Percentiles rank a stretch among this genome's conserved stretches.
phyloP scores from a whole-genome alignment of 2,888 invertebrate species.

The Asteroscopus sphinx region DNA sequence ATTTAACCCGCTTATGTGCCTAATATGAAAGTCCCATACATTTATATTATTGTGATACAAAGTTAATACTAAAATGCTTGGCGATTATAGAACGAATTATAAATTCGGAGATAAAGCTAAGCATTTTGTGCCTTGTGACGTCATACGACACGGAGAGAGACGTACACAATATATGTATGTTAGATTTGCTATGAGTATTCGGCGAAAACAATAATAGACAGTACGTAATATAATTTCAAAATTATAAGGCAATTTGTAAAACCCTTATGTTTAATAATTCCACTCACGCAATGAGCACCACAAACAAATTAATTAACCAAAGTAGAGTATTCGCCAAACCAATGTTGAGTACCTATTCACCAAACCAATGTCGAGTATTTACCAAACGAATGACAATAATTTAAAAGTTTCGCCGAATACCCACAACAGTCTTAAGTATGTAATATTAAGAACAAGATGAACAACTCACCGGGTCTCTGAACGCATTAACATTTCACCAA shows the following conservation, averaged over 20 bases:
- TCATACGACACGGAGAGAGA: conserved; percentile 65
- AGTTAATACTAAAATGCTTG: conserved; percentile 62
- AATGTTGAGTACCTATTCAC: too few species aligned
- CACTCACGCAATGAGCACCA: too few species aligned
- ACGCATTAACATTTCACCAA: conserved; percentile 89
- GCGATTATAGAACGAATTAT: conserved; percentile 55
- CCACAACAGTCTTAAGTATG: conserved; percentile 55
- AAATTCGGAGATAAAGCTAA: conserved; percentile 58
- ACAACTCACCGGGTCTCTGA: conserved; percentile 87
- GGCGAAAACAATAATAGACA: too few species aligned
- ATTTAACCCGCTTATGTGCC: conserved; percentile 49
- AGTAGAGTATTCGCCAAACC: neutral
- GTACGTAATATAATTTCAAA: too few species aligned
- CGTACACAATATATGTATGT: conserved; percentile 71
- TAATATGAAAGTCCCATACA: conserved; percentile 53
- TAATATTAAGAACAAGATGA: conserved; percentile 85
- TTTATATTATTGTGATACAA: conserved; percentile 53
- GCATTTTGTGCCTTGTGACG: conserved; percentile 62
- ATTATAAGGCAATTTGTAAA: too few species aligned
- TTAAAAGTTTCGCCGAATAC: conserved; percentile 28
- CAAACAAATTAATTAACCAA: too few species aligned
- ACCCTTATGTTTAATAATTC: too few species aligned
- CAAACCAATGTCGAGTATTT: conserved; percentile 15
- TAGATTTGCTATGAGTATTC: conserved; percentile 57
- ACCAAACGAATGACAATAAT: too few species aligned